Base-by-base conservation (phyloP, 2,888 invertebrate genomes). In the Thereva nobilitata region DNA sequence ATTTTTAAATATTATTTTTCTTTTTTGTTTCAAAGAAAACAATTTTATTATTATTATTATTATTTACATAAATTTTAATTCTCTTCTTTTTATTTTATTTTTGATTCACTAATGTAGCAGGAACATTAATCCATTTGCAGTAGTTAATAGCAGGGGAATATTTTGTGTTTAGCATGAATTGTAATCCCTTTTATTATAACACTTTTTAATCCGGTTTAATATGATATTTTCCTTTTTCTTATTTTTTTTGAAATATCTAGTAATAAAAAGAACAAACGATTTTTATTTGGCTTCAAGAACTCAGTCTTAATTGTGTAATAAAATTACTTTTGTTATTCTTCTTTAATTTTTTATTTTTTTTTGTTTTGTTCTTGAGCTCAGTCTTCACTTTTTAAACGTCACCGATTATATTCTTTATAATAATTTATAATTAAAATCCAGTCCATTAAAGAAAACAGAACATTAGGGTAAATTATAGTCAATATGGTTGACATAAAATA, bases 51-150 rank as follows among this genome's bases (percentile, higher is more conserved):
- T 8, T 45, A 45, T 7, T 45, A 10, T 45, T 45, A n/a, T 45
- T 10, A 9, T 10, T 45, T 10, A 45, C 10, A 45, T 45, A 9
- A 45, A n/a, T 6, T 10, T 47, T 47, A 47, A 8, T 12, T 12
- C 4, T 8, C 4, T 47, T 47, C n/a, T 12, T 2, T 10, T 12
- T 12, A 23, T 23, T 23, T 23, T 23, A 23, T 23, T 23, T 23
- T 23, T 23, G 23, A 23, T 23, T 23, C 57, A 59, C 61, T 61
- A 38, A 55, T 55, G 47, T 49, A 44, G 47, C 64, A 64, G 64
- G 64, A 64, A 64, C 64, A 64, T 64, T 64, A 64, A 64, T 55
- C 54, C 64, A 64, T 64, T 40, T 55, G 23, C 40, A 45, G 64
- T 35, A 45, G 23, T 64, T 45, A 41, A 50, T 40, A 23, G 49